Conservation (phyloP, 2,888 invertebrate species). For the Eretmocerus hayati region DNA sequence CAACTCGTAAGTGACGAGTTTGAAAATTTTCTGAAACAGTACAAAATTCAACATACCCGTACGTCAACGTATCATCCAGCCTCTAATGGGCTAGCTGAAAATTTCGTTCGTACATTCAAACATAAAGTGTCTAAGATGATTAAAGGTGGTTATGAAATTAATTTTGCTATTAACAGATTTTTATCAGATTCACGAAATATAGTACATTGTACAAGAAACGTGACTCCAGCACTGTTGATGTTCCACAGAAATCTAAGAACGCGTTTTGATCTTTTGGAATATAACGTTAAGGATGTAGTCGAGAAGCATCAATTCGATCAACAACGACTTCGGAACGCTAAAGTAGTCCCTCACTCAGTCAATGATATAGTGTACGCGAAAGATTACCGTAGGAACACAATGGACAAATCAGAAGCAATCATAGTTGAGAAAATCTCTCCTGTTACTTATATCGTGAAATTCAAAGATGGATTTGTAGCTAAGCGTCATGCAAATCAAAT, state of each 20-base stretch:
- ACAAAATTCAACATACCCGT: slow-evolving; percentile 21
- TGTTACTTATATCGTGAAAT: no score
- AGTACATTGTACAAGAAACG: slow-evolving; percentile 16
- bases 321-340: no score
- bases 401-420: no score
- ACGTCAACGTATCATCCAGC: slow-evolving; percentile 21
- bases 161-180: slow-evolving; percentile 16
- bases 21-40: slow-evolving; percentile 11
- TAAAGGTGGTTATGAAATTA: slow-evolving; percentile 14
- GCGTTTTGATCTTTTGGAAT: slow-evolving; percentile 18
- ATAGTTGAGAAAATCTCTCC: no score
- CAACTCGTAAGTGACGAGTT: slow-evolving; percentile 19
- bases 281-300: slow-evolving; percentile 2
- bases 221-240: slow-evolving; percentile 20
- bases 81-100: slow-evolving; percentile 20
- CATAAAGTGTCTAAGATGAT: slow-evolving; percentile 21
- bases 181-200: slow-evolving; percentile 21
- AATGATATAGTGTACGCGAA: no score
- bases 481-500: no score
- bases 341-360: no score
- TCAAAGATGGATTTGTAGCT: no score
- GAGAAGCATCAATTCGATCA: slow-evolving; percentile 7
- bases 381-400: no score
- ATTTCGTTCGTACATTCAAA: slow-evolving; percentile 21
- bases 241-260: slow-evolving; percentile 21